Conservation (phyloP, 2,888 invertebrate species). For the Leptopterna dolabrata region DNA sequence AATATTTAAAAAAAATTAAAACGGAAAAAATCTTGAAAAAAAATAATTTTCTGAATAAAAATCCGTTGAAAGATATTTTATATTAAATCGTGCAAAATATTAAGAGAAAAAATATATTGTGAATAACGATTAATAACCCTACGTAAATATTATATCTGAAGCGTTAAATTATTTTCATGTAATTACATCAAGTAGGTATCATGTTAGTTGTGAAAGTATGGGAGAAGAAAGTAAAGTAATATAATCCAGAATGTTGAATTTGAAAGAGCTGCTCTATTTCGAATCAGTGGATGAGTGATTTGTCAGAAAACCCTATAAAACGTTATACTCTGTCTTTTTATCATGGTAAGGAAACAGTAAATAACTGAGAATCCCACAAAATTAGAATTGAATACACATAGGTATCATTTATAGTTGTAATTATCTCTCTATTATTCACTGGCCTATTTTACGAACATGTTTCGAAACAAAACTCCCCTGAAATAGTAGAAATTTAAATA, state of each 20-base stretch:
- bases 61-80: background rate
- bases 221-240: too few species aligned
- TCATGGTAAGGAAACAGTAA: background rate
- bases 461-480: background rate
- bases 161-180: conserved; percentile 36
- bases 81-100: background rate
- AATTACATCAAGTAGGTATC: background rate
- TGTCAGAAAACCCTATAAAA: background rate
- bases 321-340: background rate
- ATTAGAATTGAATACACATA: background rate
- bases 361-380: background rate
- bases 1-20: background rate
- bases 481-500: background rate
- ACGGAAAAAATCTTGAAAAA: background rate
- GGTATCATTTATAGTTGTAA: background rate
- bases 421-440: conserved; percentile 23
- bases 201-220: background rate
- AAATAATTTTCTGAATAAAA: conserved; percentile 6
- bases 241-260: background rate
- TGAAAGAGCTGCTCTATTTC: background rate
- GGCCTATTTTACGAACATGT: background rate
- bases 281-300: background rate
- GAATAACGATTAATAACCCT: background rate
- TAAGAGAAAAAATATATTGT: conserved; percentile 8
- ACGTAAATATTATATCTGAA: background rate